These are phyloP conservation scores for Drosophila melanica DNA, from an alignment of 1,140 invertebrate genomes.

Conservation along the genomic window DNA sequence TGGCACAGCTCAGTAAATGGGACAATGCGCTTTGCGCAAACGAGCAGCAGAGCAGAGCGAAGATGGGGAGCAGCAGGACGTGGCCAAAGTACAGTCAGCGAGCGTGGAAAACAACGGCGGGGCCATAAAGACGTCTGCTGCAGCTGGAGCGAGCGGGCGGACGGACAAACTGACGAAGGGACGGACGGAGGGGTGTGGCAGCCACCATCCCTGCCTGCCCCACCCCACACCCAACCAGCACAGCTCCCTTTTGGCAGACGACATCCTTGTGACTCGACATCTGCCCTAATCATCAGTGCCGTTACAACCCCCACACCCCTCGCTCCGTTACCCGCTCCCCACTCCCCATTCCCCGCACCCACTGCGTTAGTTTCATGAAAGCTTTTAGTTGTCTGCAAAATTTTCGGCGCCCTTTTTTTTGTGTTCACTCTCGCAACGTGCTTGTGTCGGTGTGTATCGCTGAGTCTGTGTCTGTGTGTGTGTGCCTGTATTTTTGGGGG, in stretches of 20 bases:
- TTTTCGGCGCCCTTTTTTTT: constrained; percentile 70
- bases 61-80: constrained; percentile 21
- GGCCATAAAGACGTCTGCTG: constrained; percentile 80
- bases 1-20: constrained; percentile 47
- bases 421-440: background rate
- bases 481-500: constrained; percentile 67
- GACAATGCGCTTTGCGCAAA: constrained; percentile 39
- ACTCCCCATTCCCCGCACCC: background rate
- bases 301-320: background rate
- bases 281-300: constrained; percentile 71
- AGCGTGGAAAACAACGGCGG: constrained; percentile 75
- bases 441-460: background rate
- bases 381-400: constrained; percentile 80
- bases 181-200: constrained; percentile 14
- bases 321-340: constrained; percentile 14
- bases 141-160: constrained; percentile 30
- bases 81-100: constrained; percentile 76
- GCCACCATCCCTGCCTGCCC: background rate
- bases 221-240: too few species aligned
- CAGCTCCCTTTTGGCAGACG: constrained; percentile 33
- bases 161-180: background rate
- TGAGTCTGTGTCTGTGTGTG: constrained; percentile 24
- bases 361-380: constrained; percentile 74
- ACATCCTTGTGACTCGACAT: constrained; percentile 59
- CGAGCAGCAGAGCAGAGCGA: constrained; percentile 25